These are phyloP conservation scores for Montipora sp. DNA, from an alignment of 64 coral and sea anemone genomes.

Conservation along the genomic window DNA sequence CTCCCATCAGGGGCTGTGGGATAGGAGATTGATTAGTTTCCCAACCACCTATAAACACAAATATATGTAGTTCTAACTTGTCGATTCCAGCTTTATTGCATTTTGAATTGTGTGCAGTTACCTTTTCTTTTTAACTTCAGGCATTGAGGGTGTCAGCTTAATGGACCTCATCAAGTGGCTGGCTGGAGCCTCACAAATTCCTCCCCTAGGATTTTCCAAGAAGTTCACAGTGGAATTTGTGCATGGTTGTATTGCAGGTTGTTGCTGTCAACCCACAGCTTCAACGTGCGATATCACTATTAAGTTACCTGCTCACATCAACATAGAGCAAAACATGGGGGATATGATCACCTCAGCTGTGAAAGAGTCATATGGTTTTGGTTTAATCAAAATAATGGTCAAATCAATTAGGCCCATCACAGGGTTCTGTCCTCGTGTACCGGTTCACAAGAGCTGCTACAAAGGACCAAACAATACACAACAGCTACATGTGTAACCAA, in stretches of 20 bases:
- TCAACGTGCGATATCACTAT: constrained; percentile 54
- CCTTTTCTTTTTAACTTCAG: constrained; percentile 8
- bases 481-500: too few species aligned
- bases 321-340: not conserved
- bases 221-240: constrained; percentile 62
- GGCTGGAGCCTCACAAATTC: constrained; percentile 35
- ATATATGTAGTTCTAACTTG: not conserved
- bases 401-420: too few species aligned
- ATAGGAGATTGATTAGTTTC: constrained; percentile 20
- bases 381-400: too few species aligned
- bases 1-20: not conserved
- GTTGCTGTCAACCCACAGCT: constrained; percentile 35
- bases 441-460: too few species aligned
- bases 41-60: not conserved
- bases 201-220: constrained; percentile 65
- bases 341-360: constrained; percentile 31
- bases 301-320: constrained; percentile 51
- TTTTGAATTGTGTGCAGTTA: constrained; percentile 7
- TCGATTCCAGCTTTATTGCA: constrained; percentile 24
- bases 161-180: constrained; percentile 41
- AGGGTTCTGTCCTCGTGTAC: too few species aligned
- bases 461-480: too few species aligned
- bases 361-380: constrained; percentile 26
- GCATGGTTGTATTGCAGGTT: constrained; percentile 48
- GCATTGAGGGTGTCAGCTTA: constrained; percentile 31